Base-by-base conservation (phyloP, 2,888 invertebrate species). In the Leptinotarsa haldemani region DNA sequence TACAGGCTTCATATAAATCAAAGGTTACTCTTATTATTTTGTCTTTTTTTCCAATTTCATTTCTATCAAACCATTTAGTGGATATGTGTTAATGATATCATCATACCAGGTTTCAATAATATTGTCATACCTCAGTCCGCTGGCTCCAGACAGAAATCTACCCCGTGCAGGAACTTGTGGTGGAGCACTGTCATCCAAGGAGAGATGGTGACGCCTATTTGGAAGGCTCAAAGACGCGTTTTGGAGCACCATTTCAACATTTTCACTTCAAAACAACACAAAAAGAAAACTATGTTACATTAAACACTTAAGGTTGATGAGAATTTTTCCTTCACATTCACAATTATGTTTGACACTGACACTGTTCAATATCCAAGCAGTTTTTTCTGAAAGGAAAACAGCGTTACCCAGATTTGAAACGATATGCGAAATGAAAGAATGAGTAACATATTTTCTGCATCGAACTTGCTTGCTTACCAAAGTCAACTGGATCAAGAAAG, bases 191-290 rank as follows among this genome's bases (percentile, higher is more conserved):
- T 77, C 76, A 40, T 78, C 68, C 18, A 78, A 76, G 69, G 77
- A 77, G 56, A 79, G 78, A 22, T 76, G 74, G 13, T 77, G 74
- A 9, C 76, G 77, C 65, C 78, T 74, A 46, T 73, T 74, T 12
- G 76, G 67, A 46, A 73, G 69, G 53, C 69, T 74, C 69, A 79
- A 58, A 63, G 78, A 73, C 25, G 77, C 76, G 76, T 82, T 80
- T 81, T 82, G 80, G 65, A 81, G 76, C 79, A 82, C 81, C 82
- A 82, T 82, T 74, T 79, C 79, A 52, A 76, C 80, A 81, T 80
- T 75, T 73, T 78, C 73, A 76, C 74, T 18, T 48, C 50, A 50
- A 70, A 71, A 74, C 68, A 40, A 69, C 56, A 58, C 53, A 67
- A 18, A 68, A 40, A 56, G n/a, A 16, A n/a, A 40, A 5, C 40